phyloP scores from a whole-genome alignment of 2,797 vertebrate genomes.

The Chromis chromis region DNA sequence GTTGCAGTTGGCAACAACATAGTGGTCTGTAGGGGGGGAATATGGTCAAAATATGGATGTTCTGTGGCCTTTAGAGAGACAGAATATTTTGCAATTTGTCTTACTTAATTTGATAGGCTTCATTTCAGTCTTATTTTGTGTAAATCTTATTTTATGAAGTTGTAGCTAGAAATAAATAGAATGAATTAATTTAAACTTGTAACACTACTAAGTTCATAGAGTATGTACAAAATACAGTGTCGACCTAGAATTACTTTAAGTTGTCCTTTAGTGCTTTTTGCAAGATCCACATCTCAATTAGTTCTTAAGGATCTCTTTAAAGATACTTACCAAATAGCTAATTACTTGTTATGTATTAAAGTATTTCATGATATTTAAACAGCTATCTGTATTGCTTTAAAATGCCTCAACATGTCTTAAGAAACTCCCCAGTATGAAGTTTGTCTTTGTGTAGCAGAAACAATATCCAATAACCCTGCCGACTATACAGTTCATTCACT shows the following conservation, averaged over 20 bases:
- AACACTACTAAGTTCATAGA: too few relatives aligned
- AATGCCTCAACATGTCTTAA: background rate
- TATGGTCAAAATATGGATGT: background rate
- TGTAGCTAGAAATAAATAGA: background rate
- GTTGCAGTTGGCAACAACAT: background rate
- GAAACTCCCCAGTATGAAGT: background rate
- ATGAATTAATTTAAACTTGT: background rate
- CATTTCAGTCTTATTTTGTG: background rate
- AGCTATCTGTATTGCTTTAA: background rate
- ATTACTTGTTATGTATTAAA: background rate
- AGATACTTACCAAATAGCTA: background rate
- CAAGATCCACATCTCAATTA: background rate
- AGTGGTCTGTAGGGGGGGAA: conserved; percentile 1
- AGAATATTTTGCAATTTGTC: conserved; percentile 5
- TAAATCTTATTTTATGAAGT: background rate
- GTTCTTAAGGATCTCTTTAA: background rate
- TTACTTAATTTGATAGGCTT: background rate
- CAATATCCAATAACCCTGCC: background rate
- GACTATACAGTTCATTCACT: background rate
- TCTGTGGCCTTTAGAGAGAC: background rate
- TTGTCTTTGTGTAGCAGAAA: background rate
- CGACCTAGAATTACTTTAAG: background rate
- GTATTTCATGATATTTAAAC: background rate
- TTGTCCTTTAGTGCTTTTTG: background rate
- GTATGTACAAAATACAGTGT: too few relatives aligned